Evolutionary conservation across 2,797 vertebrate genomes (phyloP), one percentile per base, ranked within the genome.

Genomic region (Loris lydekkerianus): DNA sequence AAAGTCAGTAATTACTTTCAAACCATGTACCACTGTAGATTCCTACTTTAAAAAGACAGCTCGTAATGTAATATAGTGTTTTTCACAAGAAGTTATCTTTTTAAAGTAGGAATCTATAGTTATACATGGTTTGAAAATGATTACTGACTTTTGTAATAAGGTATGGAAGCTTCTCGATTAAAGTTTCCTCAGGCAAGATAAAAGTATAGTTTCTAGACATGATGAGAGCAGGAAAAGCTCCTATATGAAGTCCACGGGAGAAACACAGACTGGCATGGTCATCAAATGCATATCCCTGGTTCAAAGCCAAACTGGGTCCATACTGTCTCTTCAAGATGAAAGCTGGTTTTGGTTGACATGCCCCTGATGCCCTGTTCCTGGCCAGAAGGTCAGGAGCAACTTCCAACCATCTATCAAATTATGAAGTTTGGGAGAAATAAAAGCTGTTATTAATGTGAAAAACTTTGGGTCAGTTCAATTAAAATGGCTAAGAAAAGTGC

Each of bases 401-500:
- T 80, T 88, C 21, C 7, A 58, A 53, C 10, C 11, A 3, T 70
- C 9, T 94, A 92, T n/a, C 53, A 77, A 69, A 84, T 86, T 72
- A 77, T 23, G 23, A 86, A 7, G 60, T 89, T 91, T 88, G 72
- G 25, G 27, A 11, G 58, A 86, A 78, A 85, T 77, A 15, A n/a
- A 83, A 86, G n/a, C 65, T 65, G 56, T 27, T 89, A 70, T 61
- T 92, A 90, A 60, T 49, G 56, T 91, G 80, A 23, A 93, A 92
- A 96, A 90, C 65, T 29, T 83, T 60, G 61, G 90, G 75, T 25
- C 20, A 34, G 34, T 56, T 92, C 46, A 84, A 17, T 89, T 78
- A 94, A 81, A 93, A 81, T 27, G 53, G 72, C 56, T 43, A n/a
- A 77, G 58, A 94, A 91, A 69, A 73, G 10, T 83, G 2, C 29